Conservation (phyloP, 2,888 invertebrate genomes). For the Phrixothrix hirtus region DNA sequence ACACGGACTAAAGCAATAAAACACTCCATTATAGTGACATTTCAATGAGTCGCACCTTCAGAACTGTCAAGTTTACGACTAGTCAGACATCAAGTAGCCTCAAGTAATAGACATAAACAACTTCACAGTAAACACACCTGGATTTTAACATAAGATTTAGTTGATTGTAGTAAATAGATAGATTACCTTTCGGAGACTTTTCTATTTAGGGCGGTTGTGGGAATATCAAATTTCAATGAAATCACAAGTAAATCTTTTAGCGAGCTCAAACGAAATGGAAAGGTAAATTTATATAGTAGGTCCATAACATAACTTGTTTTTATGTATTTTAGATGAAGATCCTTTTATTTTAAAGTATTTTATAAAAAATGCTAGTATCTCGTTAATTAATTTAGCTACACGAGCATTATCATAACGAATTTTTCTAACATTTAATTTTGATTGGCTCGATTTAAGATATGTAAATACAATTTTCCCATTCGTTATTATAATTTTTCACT, state of each 20-base stretch:
- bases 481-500: too few species aligned
- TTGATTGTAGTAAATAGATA: conserved; percentile 10
- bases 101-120: conserved; percentile 47
- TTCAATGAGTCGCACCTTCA: conserved; percentile 54
- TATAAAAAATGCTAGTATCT: too few species aligned
- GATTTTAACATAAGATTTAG: conserved; percentile 23
- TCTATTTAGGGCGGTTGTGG: conserved; percentile 5
- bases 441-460: too few species aligned
- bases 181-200: conserved; percentile 7
- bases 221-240: conserved; percentile 4
- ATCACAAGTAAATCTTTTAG: conserved; percentile 2
- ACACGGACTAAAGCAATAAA: conserved; percentile 51
- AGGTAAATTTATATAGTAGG: too few species aligned
- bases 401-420: too few species aligned
- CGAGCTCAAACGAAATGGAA: neutral
- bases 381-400: too few species aligned
- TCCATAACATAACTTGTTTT: too few species aligned
- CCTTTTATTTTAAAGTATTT: too few species aligned
- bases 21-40: conserved; percentile 54
- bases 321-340: too few species aligned
- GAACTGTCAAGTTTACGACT: conserved; percentile 59
- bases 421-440: too few species aligned
- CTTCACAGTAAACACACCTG: conserved; percentile 33
- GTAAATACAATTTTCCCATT: too few species aligned
- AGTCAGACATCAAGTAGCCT: conserved; percentile 58